Base-by-base conservation (phyloP, 1,140 invertebrate species). In the Aphidius gifuensis region DNA sequence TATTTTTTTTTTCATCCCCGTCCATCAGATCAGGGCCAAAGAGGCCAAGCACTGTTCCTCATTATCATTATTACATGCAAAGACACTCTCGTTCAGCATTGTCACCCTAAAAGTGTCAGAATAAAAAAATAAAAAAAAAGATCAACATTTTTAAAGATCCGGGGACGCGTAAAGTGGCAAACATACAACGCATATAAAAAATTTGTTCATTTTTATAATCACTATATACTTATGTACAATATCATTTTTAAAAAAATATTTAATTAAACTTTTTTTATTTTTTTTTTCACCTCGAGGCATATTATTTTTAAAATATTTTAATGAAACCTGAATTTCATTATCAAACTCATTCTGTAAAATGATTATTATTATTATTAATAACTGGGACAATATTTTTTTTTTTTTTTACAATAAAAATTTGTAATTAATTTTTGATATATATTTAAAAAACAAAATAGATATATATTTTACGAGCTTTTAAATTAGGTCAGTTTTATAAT, bases 241-340 rank as follows among this genome's bases (percentile, higher is more conserved):
- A 16, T 16, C 16, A 16, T 16, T 16, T 16, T 0, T 0, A 16
- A 56, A 42, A 5, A 21, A n/a, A 56, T 23, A 21, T 23, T 56
- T 9, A 44, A 44, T 21, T 11, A 46, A 39, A 32, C 23, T 51
- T 23, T 51, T 9, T 51, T 32, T 51, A 16, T 16, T 16, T 38
- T 96, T 7, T 79, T 96, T 72, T 82, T 88, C 2, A 90, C 23
- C 23, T 32, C 23, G 4, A 32, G 23, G 23, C 23, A 32, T 32
- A 32, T 32, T 32, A 32, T 32, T 32, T 32, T 32, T 32, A 32
- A 32, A 32, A 32, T 32, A 32, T 32, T 32, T 32, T 32, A 32
- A 32, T 32, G 4, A 32, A 32, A 32, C 23, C 4, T 32, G 23
- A 32, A 32, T 32, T 32, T 32, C 23, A 32, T 4, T 3, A 32